Evolutionary conservation across 1,140 invertebrate species (phyloP).

Genomic region (Bicyclus anynana): DNA sequence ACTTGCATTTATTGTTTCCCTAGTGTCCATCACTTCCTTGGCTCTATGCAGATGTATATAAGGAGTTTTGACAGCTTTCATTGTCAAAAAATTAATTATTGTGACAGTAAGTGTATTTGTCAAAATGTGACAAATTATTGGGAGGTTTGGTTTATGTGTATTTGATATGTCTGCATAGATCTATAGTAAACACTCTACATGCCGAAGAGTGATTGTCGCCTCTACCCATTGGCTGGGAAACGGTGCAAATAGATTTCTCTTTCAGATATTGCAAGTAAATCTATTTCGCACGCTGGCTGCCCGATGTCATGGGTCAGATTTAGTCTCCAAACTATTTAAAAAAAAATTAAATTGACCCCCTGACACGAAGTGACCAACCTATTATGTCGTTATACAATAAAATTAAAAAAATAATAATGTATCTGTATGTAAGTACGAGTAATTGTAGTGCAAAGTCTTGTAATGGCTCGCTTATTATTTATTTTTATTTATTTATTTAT

Average conservation of each 20-base stretch:
- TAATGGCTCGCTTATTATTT: slow-evolving; percentile 69
- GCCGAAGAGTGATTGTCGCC: slow-evolving; percentile 71
- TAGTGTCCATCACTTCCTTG: slow-evolving; percentile 62
- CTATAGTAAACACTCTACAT: slow-evolving; percentile 61
- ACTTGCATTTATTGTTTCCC: slow-evolving; percentile 48
- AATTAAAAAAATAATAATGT: slow-evolving; percentile 16
- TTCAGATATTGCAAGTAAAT: slow-evolving; percentile 4
- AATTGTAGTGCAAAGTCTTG: slow-evolving; percentile 67
- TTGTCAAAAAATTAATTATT: no score
- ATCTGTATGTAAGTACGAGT: slow-evolving; percentile 56
- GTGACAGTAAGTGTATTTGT: no score
- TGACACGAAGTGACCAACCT: slow-evolving; percentile 14
- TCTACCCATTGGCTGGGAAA: slow-evolving; percentile 41
- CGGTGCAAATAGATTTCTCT: slow-evolving; percentile 36
- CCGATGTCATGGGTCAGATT: slow-evolving; percentile 26
- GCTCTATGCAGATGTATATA: no score
- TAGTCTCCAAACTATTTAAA: slow-evolving; percentile 38
- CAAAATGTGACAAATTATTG: no score
- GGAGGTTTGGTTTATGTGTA: no score
- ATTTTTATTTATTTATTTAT: no score
- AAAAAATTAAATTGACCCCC: slow-evolving; percentile 10
- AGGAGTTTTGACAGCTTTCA: no score
- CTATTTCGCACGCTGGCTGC: slow-evolving; percentile 31
- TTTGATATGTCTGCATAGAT: no score
- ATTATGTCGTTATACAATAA: slow-evolving; percentile 25